A percentile compares a stretch with the other conserved stretches of the same genome.
Evolutionary conservation across 2,797 vertebrate species (phyloP).

Genomic region (Manis pentadactyla): DNA sequence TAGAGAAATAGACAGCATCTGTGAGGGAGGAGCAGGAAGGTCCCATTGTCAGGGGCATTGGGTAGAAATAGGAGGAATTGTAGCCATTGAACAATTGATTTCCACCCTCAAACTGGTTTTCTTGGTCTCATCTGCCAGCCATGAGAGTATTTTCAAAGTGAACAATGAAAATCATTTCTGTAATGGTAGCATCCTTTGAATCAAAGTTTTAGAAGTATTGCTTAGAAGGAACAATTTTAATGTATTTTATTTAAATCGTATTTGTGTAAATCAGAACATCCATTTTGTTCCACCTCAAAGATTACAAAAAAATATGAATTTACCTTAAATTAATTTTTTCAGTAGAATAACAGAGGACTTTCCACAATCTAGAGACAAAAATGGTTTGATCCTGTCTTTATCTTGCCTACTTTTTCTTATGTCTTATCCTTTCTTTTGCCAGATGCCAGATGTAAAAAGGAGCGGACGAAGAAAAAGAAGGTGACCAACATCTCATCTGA

Average conservation of each 20-base stretch:
- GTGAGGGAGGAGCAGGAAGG: neutral
- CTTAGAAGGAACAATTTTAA: neutral
- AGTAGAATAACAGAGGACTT: neutral
- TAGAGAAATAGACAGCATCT: neutral
- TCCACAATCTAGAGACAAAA: neutral
- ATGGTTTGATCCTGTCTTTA: neutral
- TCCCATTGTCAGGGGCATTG: neutral
- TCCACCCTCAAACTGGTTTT: neutral
- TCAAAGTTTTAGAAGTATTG: neutral
- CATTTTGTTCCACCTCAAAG: neutral
- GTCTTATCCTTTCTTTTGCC: neutral
- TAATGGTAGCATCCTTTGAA: neutral
- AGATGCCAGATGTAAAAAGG: slow-evolving; percentile 94
- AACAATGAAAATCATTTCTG: neutral
- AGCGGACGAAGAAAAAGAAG: slow-evolving; percentile 96
- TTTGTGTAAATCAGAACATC: neutral
- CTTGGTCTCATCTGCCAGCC: neutral
- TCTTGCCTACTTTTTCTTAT: neutral
- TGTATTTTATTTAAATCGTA: neutral
- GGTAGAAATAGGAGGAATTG: neutral
- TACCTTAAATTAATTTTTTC: neutral
- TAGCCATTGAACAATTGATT: neutral
- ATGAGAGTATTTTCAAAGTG: neutral
- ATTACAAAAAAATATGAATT: neutral
- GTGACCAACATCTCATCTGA: slow-evolving; percentile 98